These are phyloP conservation scores for Steinernema scapterisci DNA, from an alignment of 2,888 invertebrate species.

Conservation along the genomic window DNA sequence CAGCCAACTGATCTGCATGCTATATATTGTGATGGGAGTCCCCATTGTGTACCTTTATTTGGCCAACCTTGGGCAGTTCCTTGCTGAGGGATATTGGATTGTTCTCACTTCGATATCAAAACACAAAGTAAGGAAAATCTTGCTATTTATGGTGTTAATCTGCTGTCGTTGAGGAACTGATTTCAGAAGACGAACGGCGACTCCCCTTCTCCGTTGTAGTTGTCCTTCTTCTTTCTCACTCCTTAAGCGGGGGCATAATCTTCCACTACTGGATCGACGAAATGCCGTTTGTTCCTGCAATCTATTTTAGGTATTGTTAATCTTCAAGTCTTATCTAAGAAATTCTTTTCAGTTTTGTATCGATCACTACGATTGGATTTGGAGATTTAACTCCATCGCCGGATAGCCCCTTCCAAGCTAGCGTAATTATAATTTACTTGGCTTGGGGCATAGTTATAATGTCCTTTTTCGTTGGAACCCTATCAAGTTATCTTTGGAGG, in stretches of 20 bases:
- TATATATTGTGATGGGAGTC: conserved; percentile 54
- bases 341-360: conserved; percentile 53
- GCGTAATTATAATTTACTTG: conserved; percentile 50
- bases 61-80: conserved; percentile 50
- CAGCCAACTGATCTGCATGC: conserved; percentile 41
- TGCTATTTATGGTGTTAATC: not conserved
- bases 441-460: conserved; percentile 52
- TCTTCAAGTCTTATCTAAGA: not conserved
- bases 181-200: conserved; percentile 11
- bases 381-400: conserved; percentile 55
- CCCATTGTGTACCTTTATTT: conserved; percentile 56
- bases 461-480: conserved; percentile 49
- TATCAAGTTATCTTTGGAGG: conserved; percentile 48
- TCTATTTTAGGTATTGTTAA: conserved; percentile 52
- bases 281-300: conserved; percentile 49
- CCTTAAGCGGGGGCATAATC: conserved; percentile 50
- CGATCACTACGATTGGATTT: conserved; percentile 60
- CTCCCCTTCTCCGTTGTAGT: conserved; percentile 48
- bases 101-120: conserved; percentile 38
- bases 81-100: conserved; percentile 52
- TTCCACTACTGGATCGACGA: conserved; percentile 53
- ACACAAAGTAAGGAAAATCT: conserved; percentile 37
- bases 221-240: conserved; percentile 46
- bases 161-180: not conserved
- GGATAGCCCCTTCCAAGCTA: conserved; percentile 43